Evolutionary conservation across 2,797 vertebrate species (phyloP), one percentile per base, ranked within the genome.

Genomic region (Hippoglossus hippoglossus): DNA sequence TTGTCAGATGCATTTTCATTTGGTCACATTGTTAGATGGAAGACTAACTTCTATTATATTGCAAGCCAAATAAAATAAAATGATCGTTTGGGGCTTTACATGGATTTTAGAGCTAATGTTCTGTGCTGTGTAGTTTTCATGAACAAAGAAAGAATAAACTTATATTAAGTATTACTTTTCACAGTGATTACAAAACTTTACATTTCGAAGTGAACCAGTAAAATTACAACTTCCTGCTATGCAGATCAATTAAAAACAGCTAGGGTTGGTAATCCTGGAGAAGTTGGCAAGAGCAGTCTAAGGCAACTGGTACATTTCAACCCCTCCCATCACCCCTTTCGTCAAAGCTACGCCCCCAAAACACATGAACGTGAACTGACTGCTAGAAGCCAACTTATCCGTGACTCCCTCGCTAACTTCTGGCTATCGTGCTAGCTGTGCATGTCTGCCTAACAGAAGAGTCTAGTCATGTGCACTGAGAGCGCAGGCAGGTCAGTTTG

Each of bases 101-200:
- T 90, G 89, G 88, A 91, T 95, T 96, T 93, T 44, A 5, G 41
- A 18, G 41, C 15, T 44, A 6, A 16, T 44, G 16, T 15, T 44
- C 41, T 44, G 41, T 18, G 87, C 88, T 92, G 91, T 93, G 92
- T 90, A 85, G 91, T 89, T 91, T 96, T 91, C 34, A 86, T 93
- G 92, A 92, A 88, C 90, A 94, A 94, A 95, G 93, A 90, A 93
- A 95, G 94, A 92, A 39, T 90, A 93, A 94, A 93, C 92, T 96
- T 93, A 93, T 82, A 82, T 79, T 83, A 12, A 83, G 86, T 93
- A 93, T 94, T 93, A 85, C 91, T 56, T 56, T 94, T 91, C 12
- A 39, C 11, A 93, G 93, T 95, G 91, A 31, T 22, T 15, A 19
- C n/a, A 50, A 94, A 95, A 94, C 93, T 92, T 91, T 86, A 87